Conservation (phyloP, 2,888 invertebrate species). For the Fissipunctia ypsillon region DNA sequence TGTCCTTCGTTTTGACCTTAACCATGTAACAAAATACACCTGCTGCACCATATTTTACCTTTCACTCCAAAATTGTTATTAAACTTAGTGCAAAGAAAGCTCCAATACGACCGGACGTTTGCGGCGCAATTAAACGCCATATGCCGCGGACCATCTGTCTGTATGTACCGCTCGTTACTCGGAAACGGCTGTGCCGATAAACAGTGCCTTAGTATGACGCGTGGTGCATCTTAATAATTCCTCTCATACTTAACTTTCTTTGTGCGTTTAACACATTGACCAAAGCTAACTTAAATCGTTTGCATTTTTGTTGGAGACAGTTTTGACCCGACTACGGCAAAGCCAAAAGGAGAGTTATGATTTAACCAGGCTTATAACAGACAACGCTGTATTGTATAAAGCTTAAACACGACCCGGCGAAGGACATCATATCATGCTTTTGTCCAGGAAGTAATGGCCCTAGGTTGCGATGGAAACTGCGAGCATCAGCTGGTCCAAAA, state of each 20-base stretch:
- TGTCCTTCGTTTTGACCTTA: background rate
- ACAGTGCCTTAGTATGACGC: slow-evolving; percentile 5
- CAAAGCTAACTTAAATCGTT: no score
- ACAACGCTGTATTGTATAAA: background rate
- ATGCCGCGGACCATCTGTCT: slow-evolving; percentile 60
- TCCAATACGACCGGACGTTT: slow-evolving; percentile 53
- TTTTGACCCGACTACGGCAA: background rate
- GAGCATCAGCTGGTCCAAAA: background rate
- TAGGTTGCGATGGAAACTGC: background rate
- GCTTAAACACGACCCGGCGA: background rate
- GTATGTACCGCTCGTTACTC: slow-evolving; percentile 46
- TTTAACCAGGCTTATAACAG: background rate
- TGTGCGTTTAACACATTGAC: background rate
- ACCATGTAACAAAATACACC: background rate
- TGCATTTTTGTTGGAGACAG: background rate
- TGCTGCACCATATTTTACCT: background rate
- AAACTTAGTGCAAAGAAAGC: slow-evolving; percentile 40
- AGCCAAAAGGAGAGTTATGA: background rate
- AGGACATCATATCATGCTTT: background rate
- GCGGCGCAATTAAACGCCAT: slow-evolving; percentile 52
- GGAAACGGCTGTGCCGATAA: slow-evolving; percentile 50
- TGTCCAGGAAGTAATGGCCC: background rate
- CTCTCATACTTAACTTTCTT: background rate
- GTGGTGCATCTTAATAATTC: slow-evolving; percentile 25
- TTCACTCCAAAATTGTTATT: slow-evolving; percentile 19